phyloP scores from a whole-genome alignment of 2,888 invertebrate genomes.

The Drosophila paranaensis region DNA sequence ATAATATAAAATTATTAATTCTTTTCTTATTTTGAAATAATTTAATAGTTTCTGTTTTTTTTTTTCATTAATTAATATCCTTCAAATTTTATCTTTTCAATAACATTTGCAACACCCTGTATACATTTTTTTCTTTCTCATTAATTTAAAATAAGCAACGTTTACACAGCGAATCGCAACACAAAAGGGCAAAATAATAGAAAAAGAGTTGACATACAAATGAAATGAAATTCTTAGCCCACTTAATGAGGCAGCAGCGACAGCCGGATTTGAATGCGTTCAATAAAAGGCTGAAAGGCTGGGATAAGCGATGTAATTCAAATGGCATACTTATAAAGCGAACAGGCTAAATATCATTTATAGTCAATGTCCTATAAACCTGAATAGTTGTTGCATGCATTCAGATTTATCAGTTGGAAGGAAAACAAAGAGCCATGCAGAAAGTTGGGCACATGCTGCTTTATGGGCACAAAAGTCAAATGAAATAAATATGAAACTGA shows the following conservation, averaged over 20 bases:
- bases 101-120: conserved; percentile 34
- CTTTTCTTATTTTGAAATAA: too few relatives aligned
- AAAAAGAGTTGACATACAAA: not conserved
- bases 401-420: not conserved
- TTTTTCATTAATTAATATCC: not conserved
- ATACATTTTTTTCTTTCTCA: not conserved
- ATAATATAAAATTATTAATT: too few relatives aligned
- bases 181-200: conserved; percentile 12
- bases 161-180: conserved; percentile 12
- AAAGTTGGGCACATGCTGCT: conserved; percentile 18
- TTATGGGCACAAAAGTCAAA: conserved; percentile 3
- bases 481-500: conserved; percentile 7
- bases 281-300: not conserved
- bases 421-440: conserved; percentile 29
- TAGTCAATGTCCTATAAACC: conserved; percentile 18
- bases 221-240: conserved; percentile 13
- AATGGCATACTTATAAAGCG: conserved; percentile 10
- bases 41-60: not conserved
- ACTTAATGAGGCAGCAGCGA: conserved; percentile 21
- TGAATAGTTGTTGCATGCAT: conserved; percentile 35
- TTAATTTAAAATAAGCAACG: conserved; percentile 24
- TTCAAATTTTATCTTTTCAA: too few relatives aligned
- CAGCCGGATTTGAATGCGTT: conserved; percentile 22
- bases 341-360: conserved; percentile 5
- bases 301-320: conserved; percentile 16